Percentiles rank a stretch among this genome's conserved stretches.
Evolutionary conservation across 2,888 invertebrate species (phyloP).

Genomic region (Slavum lentiscoides): DNA sequence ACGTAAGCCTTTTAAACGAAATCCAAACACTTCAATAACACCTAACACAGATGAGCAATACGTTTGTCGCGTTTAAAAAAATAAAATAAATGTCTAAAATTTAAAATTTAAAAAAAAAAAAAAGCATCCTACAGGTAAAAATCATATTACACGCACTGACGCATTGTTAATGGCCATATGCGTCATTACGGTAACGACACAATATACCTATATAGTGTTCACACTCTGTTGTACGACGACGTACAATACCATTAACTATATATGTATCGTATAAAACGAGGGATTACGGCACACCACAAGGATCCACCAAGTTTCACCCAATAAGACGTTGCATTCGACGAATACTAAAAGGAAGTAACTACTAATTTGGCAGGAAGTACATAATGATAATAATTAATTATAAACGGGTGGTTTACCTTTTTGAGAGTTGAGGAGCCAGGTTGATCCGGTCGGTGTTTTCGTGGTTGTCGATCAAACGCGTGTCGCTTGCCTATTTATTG

Average conservation of each 20-base stretch:
- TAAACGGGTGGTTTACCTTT: conserved; percentile 8
- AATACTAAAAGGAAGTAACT: too few relatives aligned
- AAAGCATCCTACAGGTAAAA: neutral
- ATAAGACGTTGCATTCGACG: neutral
- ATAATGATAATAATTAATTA: neutral
- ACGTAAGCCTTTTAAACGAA: too few relatives aligned
- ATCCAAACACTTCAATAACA: too few relatives aligned
- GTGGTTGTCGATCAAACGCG: conserved; percentile 10
- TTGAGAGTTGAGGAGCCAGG: conserved; percentile 47
- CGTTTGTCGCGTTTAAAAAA: neutral
- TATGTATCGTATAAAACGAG: neutral
- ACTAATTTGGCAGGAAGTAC: too few relatives aligned
- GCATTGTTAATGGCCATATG: too few relatives aligned
- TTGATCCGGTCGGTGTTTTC: conserved; percentile 27
- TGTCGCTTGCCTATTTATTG: neutral
- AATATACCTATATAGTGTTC: too few relatives aligned
- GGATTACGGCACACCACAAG: neutral
- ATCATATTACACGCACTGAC: too few relatives aligned
- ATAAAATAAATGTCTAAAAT: neutral
- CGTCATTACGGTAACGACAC: too few relatives aligned
- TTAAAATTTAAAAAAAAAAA: neutral
- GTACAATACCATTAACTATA: neutral
- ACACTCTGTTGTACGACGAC: neutral
- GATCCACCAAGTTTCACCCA: neutral
- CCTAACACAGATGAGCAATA: too few relatives aligned